Base-by-base conservation (phyloP, 2,113 vertebrate species). In the Nanger granti region DNA sequence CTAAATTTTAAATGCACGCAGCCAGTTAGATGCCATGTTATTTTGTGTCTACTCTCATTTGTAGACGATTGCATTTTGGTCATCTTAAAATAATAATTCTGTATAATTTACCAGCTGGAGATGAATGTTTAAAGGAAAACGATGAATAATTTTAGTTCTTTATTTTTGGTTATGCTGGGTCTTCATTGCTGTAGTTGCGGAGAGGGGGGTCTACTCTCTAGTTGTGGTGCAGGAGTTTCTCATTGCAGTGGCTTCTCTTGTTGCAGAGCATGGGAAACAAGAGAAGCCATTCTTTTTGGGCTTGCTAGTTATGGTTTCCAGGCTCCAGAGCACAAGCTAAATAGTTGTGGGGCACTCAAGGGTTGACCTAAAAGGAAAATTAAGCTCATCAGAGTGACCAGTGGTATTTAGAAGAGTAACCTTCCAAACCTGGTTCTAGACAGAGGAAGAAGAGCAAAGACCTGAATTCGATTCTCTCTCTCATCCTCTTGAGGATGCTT, bases 11-110 rank as follows among this genome's bases (percentile, higher is more conserved):
- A 94, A 87, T 86, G 52, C 18, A 14, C 86, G 41, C 20, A 47
- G 55, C 41, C 37, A 80, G 47, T 64, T 54, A 85, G 44, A 49
- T 55, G 28, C 15, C 8, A 7, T 84, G 47, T 49, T 80, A 31
- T 93, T 87, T 93, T 93, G 44, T 93, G 44, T 83, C 57, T 44
- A 79, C 29, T 84, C 34, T 34, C 5, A 3, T 93, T 94, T 94
- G n/a, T 47, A 92, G 54, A 92, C 31, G 4, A 37, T 89, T 85
- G 14, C 52, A 26, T 83, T 96, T 95, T 64, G 41, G 15, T 82
- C 85, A 89, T 89, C 83, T 95, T 97, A 96, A 93, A 97, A 26
- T 49, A 64, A 10, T 29, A 90, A 60, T 64, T 91, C 49, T 87
- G n/a, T 29, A n/a, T 88, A 49, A 34, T 62, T 87, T 90, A 57